Conservation (phyloP, 2,797 vertebrate genomes). For the Sebastes hubbsi region DNA sequence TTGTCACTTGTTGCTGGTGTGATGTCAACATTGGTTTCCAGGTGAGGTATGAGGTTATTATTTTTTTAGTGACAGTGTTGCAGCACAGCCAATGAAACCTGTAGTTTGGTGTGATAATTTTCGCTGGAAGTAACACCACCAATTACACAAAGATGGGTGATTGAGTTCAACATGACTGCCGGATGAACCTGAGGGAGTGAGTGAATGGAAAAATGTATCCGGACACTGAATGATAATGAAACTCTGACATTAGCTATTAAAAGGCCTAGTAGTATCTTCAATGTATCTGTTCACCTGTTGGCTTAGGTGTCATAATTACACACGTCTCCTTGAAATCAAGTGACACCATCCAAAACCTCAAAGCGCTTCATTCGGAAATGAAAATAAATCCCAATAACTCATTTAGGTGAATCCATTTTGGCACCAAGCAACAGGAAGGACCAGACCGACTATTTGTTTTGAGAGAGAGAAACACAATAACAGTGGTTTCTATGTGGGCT, state of each 20-base stretch:
- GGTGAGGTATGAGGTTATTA: neutral
- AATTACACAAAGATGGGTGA: constrained; percentile 23
- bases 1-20: neutral
- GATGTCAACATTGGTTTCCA: constrained; percentile 41
- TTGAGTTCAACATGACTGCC: constrained; percentile 38
- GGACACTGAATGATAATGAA: neutral
- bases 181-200: constrained; percentile 38
- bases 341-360: constrained; percentile 40
- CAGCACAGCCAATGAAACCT: constrained; percentile 8
- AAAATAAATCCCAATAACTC: constrained; percentile 14
- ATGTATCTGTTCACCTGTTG: neutral
- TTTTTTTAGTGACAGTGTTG: constrained; percentile 10
- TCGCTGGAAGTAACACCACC: neutral
- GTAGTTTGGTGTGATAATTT: constrained; percentile 14
- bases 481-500: constrained; percentile 20
- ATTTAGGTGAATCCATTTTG: constrained; percentile 11
- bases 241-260: constrained; percentile 15
- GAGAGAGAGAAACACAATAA: constrained; percentile 20
- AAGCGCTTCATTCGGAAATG: constrained; percentile 23
- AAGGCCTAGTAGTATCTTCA: neutral
- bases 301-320: constrained; percentile 16
- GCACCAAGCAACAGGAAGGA: constrained; percentile 1
- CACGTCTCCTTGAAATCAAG: constrained; percentile 33
- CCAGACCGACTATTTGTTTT: neutral
- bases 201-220: constrained; percentile 24